Evolutionary conservation across 2,888 invertebrate genomes (phyloP), one percentile per base, ranked within the genome.

Genomic region (Spilosoma lubricipeda): DNA sequence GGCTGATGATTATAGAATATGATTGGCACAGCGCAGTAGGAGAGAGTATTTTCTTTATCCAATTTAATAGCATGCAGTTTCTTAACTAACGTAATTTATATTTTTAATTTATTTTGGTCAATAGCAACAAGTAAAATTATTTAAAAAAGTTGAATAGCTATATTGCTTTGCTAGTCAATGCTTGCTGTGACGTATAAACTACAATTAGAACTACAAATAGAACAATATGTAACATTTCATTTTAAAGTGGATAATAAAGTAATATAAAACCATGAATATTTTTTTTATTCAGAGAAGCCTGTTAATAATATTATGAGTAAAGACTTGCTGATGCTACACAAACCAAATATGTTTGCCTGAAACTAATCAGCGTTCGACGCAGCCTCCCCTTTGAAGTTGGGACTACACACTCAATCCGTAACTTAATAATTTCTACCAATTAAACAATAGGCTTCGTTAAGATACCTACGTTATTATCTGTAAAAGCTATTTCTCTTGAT

Each of bases 311-410:
- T 70, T 65, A 23, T 71, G 30, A 68, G 64, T n/a, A 64, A 9
- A 59, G 36, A 9, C 63, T 27, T 42, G 33, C 63, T 72, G 59
- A 71, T 59, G 70, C 39, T 39, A 65, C 65, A 65, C 27, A 48
- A 70, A 30, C 71, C 72, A 18, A 70, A 67, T 20, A 36, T 70
- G 64, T 39, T 74, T 66, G 63, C 63, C 13, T 67, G 39, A 36
- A 71, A 59, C 59, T 72, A 77, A 84, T 69, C 78, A 77, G 75
- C 69, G 72, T 71, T 67, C 65, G 63, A 70, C 69, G n/a, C 59
- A 72, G 52, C 63, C 39, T 67, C 56, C 36, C 66, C 45, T n/a
- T 52, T 74, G 68, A 72, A 75, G 71, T 71, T 59, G 67, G 36
- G 39, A 70, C 67, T 52, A 70, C 8, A 76, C 64, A 64, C 71